Percentiles rank a stretch among this genome's conserved stretches.
These are phyloP conservation scores for Stichodactyla mertensii DNA, from an alignment of 64 coral and sea anemone species.

Conservation along the genomic window DNA sequence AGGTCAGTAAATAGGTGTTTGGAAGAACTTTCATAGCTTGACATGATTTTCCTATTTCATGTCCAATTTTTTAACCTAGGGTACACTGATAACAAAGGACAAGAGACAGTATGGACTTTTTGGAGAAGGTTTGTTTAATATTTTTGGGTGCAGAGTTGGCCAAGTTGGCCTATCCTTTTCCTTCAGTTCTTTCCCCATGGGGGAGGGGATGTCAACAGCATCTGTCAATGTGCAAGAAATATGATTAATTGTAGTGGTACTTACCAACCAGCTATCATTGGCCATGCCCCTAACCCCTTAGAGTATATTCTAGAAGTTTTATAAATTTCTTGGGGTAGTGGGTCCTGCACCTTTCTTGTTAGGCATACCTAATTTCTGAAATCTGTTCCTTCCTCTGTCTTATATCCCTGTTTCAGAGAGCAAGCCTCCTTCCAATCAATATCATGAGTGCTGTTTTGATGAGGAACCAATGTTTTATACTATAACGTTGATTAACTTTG, in stretches of 20 bases:
- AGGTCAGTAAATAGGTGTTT: slow-evolving; percentile 14
- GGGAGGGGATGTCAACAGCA: no score
- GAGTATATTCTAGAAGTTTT: no score
- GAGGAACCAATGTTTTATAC: slow-evolving; percentile 52
- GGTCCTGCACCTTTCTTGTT: no score
- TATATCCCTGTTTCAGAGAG: slow-evolving; percentile 13
- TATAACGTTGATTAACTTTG: slow-evolving; percentile 43
- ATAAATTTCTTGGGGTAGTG: no score
- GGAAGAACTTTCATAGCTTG: background rate
- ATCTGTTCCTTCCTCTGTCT: background rate
- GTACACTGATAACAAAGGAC: slow-evolving; percentile 36
- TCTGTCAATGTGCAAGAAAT: no score
- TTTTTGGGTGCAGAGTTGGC: no score
- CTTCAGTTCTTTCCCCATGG: no score
- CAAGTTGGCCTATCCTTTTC: no score
- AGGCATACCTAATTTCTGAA: background rate
- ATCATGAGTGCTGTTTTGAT: slow-evolving; percentile 64
- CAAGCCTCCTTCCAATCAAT: slow-evolving; percentile 28
- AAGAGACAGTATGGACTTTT: slow-evolving; percentile 55
- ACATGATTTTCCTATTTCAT: background rate
- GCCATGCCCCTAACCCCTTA: no score
- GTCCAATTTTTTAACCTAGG: slow-evolving; percentile 21
- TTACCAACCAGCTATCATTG: no score
- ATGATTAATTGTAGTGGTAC: no score
- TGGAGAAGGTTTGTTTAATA: slow-evolving; percentile 29